Base-by-base conservation (phyloP, 2,888 invertebrate species). In the Drosophila gaucha region DNA sequence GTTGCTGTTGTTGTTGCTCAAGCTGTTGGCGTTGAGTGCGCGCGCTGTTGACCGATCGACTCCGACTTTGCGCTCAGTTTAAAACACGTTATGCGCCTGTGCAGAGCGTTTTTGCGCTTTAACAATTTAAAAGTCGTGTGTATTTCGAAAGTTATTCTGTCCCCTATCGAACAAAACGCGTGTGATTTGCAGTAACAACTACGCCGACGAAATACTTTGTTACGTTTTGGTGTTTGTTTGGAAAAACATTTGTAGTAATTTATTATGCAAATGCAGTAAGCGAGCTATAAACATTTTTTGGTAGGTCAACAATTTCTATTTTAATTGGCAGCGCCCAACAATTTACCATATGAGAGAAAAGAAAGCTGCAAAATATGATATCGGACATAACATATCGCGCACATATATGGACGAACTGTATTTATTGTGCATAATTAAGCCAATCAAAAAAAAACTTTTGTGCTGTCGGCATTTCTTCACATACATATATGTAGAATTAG, bases 31-130 rank as follows among this genome's bases (percentile, higher is more conserved):
- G 57, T 30, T 62, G 50, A 62, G 47, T 64, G 56, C 50, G 62
- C 62, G 68, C 57, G 62, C 46, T 80, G 78, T 68, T 72, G 74
- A 70, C 75, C 78, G 72, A 73, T 66, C 73, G 70, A 55, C 56
- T 56, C 38, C 47, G 76, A 55, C 67, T 74, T 52, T 51, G 63
- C 33, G 73, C 64, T 86, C 70, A 83, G 82, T 83, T 83, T 43
- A 74, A 83, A 83, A 83, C 84, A 86, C 80, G 86, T 86, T 86
- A 76, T 78, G 78, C 84, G 80, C 80, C 80, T 78, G 86, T 86
- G 80, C 73, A 86, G 82, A 83, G 86, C 82, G 77, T 79, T 74
- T 80, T 85, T 75, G 74, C 72, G 74, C 68, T 69, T 73, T 58
- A 65, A 49, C 41, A 67, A 74, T 63, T 67, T 73, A 14, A 51